These are phyloP conservation scores for Pogonognathellus flavescens DNA, from an alignment of 1,140 invertebrate species.

Conservation along the genomic window DNA sequence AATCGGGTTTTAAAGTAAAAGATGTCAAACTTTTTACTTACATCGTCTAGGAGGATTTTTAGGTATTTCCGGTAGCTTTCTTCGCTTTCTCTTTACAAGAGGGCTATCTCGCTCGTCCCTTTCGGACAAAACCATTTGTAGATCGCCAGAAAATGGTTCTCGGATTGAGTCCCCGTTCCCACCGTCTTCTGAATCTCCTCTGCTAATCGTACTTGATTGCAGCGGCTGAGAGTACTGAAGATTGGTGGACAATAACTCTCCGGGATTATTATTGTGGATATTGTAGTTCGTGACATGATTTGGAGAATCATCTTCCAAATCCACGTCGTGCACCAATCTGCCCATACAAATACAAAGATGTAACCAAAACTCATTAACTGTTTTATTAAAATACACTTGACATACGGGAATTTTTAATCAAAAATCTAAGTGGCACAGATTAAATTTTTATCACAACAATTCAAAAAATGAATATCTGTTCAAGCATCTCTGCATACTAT, in stretches of 20 bases:
- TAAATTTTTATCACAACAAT: no score
- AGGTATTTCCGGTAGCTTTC: slow-evolving; percentile 88
- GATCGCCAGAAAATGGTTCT: slow-evolving; percentile 66
- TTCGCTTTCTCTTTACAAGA: slow-evolving; percentile 76
- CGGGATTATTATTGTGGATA: slow-evolving; percentile 20
- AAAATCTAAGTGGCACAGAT: no score
- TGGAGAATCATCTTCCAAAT: slow-evolving; percentile 78
- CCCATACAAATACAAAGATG: slow-evolving; percentile 11
- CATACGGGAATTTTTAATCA: no score
- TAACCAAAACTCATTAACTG: no score
- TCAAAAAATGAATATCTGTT: no score
- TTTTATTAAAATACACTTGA: no score
- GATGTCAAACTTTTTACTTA: no score
- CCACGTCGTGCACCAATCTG: slow-evolving; percentile 84
- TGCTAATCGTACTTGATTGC: slow-evolving; percentile 1
- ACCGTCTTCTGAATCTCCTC: slow-evolving; percentile 15
- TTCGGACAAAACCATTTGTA: slow-evolving; percentile 59
- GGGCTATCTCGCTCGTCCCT: slow-evolving; percentile 61
- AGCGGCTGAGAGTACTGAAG: slow-evolving; percentile 8
- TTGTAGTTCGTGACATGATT: slow-evolving; percentile 26
- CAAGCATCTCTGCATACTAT: no score
- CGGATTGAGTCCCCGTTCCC: slow-evolving; percentile 56
- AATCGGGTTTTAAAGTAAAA: neutral
- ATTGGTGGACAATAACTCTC: neutral
- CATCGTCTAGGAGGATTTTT: slow-evolving; percentile 82